These are phyloP conservation scores for Indicator maculatus DNA, from an alignment of 2,113 vertebrate species.

Conservation along the genomic window DNA sequence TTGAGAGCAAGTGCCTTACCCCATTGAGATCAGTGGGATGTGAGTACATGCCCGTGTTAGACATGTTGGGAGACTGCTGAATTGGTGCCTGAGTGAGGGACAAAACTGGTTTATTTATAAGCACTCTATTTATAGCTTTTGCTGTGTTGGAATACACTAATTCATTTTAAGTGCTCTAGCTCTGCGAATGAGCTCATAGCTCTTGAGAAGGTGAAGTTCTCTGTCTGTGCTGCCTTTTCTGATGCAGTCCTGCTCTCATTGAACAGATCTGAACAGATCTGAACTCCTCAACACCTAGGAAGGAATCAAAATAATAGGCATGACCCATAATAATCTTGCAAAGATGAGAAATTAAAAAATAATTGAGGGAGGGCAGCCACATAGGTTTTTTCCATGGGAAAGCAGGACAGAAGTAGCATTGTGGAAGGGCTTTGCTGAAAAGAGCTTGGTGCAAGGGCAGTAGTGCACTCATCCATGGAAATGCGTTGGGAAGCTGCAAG, in stretches of 20 bases:
- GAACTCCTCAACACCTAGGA: not conserved
- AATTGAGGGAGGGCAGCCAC: not conserved
- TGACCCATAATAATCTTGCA: not conserved
- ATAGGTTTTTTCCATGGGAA: not conserved
- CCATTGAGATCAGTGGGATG: not conserved
- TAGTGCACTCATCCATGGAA: accelerated
- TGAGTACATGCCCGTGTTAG: not conserved
- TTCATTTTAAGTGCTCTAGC: conserved; percentile 66
- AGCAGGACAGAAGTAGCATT: accelerated
- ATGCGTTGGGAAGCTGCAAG: accelerated
- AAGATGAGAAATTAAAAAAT: not conserved
- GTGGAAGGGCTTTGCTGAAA: not conserved
- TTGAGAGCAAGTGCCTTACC: not conserved
- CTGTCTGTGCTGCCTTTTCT: not conserved
- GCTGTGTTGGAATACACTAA: conserved; percentile 67
- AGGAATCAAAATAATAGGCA: not conserved
- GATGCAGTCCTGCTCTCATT: not conserved
- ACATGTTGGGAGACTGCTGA: not conserved
- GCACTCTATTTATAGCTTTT: conserved; percentile 61
- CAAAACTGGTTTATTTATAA: conserved; percentile 69
- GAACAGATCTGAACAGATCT: not conserved
- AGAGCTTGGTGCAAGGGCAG: not conserved
- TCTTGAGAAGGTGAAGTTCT: conserved; percentile 1
- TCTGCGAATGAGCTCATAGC: conserved; percentile 48
- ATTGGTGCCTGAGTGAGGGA: conserved; percentile 37